These are phyloP conservation scores for Augochlora pura DNA, from an alignment of 1,140 invertebrate genomes.

Conservation along the genomic window DNA sequence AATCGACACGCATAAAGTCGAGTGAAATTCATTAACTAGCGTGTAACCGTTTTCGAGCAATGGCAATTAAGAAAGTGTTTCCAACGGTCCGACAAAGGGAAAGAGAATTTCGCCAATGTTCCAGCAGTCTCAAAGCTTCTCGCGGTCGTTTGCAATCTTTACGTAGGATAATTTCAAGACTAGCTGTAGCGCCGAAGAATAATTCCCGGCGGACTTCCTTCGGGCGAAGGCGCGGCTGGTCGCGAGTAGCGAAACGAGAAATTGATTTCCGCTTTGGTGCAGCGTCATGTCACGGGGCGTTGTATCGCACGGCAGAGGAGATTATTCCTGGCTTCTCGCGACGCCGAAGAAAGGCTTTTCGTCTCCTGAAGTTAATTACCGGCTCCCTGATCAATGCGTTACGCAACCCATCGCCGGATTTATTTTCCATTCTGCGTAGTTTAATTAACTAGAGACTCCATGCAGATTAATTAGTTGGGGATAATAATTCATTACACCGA, in stretches of 20 bases:
- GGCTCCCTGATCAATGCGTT: not conserved
- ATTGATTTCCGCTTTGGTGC: not conserved
- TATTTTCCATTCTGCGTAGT: not conserved
- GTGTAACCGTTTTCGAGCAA: no score
- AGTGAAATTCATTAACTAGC: no score
- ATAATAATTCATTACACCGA: constrained; percentile 16
- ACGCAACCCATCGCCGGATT: not conserved
- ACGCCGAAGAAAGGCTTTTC: not conserved
- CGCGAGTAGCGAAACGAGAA: not conserved
- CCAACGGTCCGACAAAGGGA: no score
- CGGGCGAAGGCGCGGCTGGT: not conserved
- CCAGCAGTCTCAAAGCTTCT: no score
- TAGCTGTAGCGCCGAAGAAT: not conserved
- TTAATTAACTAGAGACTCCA: constrained; percentile 4
- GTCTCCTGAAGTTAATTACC: constrained; percentile 3
- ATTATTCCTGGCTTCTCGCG: not conserved
- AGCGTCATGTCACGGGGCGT: no score
- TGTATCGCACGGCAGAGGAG: not conserved
- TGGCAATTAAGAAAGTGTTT: no score
- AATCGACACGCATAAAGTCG: no score
- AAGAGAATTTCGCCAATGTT: no score
- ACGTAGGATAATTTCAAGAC: no score
- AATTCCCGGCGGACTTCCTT: not conserved
- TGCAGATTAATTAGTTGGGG: constrained; percentile 14
- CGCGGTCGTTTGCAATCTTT: no score